Conservation (phyloP, 2,888 invertebrate genomes). For the Linnaemya tessellans region DNA sequence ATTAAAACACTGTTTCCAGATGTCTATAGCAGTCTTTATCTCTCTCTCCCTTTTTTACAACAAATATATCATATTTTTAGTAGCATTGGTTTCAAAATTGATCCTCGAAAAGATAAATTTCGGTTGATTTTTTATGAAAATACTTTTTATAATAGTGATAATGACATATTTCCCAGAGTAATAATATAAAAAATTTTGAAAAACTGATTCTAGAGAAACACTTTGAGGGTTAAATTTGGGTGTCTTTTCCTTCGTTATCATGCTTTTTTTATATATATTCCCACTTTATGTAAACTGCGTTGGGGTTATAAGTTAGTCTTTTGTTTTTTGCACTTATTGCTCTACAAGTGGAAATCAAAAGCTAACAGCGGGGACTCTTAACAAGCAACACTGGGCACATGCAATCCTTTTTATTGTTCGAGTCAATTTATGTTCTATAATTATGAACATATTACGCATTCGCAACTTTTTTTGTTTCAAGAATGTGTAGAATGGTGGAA, state of each 20-base stretch:
- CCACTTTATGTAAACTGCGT: constrained; percentile 40
- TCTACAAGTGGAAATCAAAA: constrained; percentile 68
- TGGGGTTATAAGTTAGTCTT: constrained; percentile 68
- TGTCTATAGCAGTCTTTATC: too few relatives aligned
- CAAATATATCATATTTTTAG: too few relatives aligned
- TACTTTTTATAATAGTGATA: too few relatives aligned
- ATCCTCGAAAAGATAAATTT: too few relatives aligned
- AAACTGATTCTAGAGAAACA: neutral
- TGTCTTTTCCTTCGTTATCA: constrained; percentile 25
- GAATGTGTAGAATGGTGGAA: constrained; percentile 36
- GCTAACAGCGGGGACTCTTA: constrained; percentile 58
- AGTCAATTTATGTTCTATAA: constrained; percentile 68
- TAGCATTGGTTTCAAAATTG: too few relatives aligned
- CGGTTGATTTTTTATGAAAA: too few relatives aligned
- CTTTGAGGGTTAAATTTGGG: constrained; percentile 38
- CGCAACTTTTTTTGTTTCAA: constrained; percentile 65
- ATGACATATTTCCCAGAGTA: too few relatives aligned
- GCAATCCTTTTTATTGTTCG: constrained; percentile 63
- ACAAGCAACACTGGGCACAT: constrained; percentile 52
- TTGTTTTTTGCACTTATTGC: constrained; percentile 66
- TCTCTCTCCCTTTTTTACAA: too few relatives aligned
- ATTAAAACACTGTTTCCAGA: too few relatives aligned
- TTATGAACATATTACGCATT: constrained; percentile 66
- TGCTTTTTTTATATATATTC: neutral
- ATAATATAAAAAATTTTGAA: too few relatives aligned